A percentile compares a stretch with the other conserved stretches of the same genome.
Evolutionary conservation across 2,888 invertebrate genomes (phyloP).

Genomic region (Cataglyphis livida): DNA sequence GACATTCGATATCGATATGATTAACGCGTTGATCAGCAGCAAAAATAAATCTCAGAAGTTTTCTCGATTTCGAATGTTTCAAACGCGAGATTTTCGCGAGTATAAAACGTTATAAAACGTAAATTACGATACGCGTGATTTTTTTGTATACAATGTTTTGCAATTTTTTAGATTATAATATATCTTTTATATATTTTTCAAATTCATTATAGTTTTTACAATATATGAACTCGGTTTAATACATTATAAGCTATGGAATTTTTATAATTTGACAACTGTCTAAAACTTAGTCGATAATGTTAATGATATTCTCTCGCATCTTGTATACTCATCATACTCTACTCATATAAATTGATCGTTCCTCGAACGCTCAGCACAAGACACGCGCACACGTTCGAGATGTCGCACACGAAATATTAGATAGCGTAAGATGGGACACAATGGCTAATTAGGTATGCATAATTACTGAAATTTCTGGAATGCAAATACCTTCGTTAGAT

Average conservation of each 20-base stretch:
- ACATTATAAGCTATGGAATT: neutral
- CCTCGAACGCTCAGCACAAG: neutral
- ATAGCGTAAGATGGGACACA: constrained; percentile 43
- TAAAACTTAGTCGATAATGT: neutral
- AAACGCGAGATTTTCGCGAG: constrained; percentile 9
- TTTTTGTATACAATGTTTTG: neutral
- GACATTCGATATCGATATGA: constrained; percentile 48
- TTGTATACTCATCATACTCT: neutral
- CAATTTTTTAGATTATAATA: neutral
- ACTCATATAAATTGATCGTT: constrained; percentile 13
- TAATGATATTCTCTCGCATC: neutral
- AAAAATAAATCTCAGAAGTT: constrained; percentile 43
- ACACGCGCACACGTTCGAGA: constrained; percentile 10
- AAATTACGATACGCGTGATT: neutral
- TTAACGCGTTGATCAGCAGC: constrained; percentile 55
- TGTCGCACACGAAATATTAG: constrained; percentile 31
- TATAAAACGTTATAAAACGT: neutral
- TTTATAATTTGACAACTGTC: neutral
- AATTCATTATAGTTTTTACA: neutral
- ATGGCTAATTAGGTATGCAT: constrained; percentile 54
- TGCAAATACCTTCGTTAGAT: constrained; percentile 61
- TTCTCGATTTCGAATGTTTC: neutral
- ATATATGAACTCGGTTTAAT: neutral
- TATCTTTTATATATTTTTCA: neutral
- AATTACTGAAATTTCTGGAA: constrained; percentile 37